These are phyloP conservation scores for Peromyscus nudipes DNA, from an alignment of 2,797 vertebrate species.

Conservation along the genomic window DNA sequence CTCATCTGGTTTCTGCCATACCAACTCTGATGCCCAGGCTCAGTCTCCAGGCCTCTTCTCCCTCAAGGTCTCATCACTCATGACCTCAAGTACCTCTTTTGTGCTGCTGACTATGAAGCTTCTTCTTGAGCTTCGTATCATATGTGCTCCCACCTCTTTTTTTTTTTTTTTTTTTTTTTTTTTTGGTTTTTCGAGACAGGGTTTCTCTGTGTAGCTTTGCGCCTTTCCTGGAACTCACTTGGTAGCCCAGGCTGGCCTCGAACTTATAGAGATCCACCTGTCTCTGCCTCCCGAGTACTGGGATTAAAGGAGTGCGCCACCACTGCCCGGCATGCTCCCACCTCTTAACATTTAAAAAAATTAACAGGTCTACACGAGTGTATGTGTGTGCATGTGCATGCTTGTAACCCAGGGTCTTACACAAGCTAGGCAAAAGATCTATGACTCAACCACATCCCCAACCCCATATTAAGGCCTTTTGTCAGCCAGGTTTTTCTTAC, in stretches of 20 bases:
- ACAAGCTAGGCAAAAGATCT: neutral
- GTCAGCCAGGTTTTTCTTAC: neutral
- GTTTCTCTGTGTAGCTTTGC: too few relatives aligned
- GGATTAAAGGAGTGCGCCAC: too few relatives aligned
- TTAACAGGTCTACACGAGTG: neutral
- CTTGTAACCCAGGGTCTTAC: neutral
- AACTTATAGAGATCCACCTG: too few relatives aligned
- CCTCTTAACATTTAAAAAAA: neutral
- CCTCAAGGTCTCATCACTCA: neutral
- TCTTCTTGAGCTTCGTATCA: neutral
- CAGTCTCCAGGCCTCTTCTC: neutral
- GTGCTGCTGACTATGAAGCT: neutral
- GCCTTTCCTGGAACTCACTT: too few relatives aligned
- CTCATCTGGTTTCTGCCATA: neutral
- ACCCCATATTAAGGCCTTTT: neutral
- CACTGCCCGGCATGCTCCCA: too few relatives aligned
- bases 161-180: too few relatives aligned
- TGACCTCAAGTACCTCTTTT: neutral
- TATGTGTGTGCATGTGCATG: neutral
- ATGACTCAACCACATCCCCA: neutral
- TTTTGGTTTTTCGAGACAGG: too few relatives aligned
- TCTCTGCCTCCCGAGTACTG: too few relatives aligned
- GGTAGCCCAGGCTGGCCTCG: too few relatives aligned
- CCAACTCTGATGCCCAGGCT: neutral
- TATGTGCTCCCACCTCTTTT: neutral